phyloP scores from a whole-genome alignment of 2,888 invertebrate species.

The Eristalis intricaria region DNA sequence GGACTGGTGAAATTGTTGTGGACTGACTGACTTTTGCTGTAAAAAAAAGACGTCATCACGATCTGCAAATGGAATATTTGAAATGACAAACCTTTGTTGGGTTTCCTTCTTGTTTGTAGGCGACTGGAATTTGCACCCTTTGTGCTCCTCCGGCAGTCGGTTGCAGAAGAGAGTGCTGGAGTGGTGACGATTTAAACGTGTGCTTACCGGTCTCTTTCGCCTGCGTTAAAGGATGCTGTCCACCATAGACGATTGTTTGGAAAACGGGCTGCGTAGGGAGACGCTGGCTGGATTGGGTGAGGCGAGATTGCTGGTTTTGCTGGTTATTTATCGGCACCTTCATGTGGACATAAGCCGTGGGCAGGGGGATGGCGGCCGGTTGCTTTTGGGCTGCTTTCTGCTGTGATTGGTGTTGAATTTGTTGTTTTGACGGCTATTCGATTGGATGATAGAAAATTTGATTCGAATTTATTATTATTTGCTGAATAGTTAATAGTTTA shows the following conservation, averaged over 20 bases:
- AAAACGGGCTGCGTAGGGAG: conserved; percentile 52
- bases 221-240: conserved; percentile 73
- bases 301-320: conserved; percentile 57
- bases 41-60: not conserved
- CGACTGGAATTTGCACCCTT: conserved; percentile 45
- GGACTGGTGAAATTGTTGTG: conserved; percentile 73
- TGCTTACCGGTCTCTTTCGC: conserved; percentile 63
- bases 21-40: conserved; percentile 46
- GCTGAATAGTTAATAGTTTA: conserved; percentile 57
- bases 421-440: conserved; percentile 71
- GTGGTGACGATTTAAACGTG: conserved; percentile 49
- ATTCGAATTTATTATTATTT: conserved; percentile 62
- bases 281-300: conserved; percentile 29
- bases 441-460: conserved; percentile 26
- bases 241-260: conserved; percentile 76
- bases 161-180: conserved; percentile 72
- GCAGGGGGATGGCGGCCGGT: conserved; percentile 75
- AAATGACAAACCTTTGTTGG: conserved; percentile 69
- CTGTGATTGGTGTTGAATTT: conserved; percentile 63
- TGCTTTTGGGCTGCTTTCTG: conserved; percentile 62
- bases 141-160: conserved; percentile 43
- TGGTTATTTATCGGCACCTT: conserved; percentile 71
- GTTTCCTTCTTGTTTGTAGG: conserved; percentile 34
- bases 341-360: conserved; percentile 78
- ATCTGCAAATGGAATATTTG: not conserved